A percentile compares a stretch with the other conserved stretches of the same genome.
Conservation (phyloP, 2,113 vertebrate genomes). For the Gorsachius goisagi region DNA sequence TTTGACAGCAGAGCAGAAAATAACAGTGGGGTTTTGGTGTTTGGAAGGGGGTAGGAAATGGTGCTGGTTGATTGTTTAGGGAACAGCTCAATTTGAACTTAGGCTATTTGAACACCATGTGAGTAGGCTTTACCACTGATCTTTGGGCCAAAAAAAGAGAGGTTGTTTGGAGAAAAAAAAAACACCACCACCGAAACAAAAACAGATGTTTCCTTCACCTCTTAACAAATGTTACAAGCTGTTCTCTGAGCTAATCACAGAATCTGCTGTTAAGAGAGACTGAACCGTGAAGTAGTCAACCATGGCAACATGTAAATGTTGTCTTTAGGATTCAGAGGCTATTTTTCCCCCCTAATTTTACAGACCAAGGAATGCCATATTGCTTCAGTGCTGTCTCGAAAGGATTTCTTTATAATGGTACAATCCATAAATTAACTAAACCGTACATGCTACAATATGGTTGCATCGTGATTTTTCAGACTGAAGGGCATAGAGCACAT, state of each 20-base stretch:
- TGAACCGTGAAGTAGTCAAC: neutral
- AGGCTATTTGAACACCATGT: neutral
- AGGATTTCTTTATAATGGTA: neutral
- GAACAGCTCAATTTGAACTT: neutral
- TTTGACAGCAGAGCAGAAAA: neutral
- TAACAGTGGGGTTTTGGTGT: neutral
- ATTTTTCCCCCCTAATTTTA: neutral
- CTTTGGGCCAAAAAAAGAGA: neutral
- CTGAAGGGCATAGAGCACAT: rapidly evolving
- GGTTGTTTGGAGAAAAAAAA: neutral
- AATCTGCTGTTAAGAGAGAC: neutral
- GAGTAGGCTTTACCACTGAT: neutral
- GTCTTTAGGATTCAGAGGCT: neutral
- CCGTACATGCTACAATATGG: neutral
- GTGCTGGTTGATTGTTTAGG: neutral
- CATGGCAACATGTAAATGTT: neutral
- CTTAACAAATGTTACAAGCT: neutral
- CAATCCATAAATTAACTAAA: neutral
- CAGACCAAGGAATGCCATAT: neutral
- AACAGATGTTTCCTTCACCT: neutral
- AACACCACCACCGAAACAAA: neutral
- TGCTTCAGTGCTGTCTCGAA: neutral
- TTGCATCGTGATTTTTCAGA: neutral
- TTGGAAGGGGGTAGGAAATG: neutral
- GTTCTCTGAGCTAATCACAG: neutral